Evolutionary conservation across 2,888 invertebrate genomes (phyloP).

Genomic region (Orgyia antiqua): DNA sequence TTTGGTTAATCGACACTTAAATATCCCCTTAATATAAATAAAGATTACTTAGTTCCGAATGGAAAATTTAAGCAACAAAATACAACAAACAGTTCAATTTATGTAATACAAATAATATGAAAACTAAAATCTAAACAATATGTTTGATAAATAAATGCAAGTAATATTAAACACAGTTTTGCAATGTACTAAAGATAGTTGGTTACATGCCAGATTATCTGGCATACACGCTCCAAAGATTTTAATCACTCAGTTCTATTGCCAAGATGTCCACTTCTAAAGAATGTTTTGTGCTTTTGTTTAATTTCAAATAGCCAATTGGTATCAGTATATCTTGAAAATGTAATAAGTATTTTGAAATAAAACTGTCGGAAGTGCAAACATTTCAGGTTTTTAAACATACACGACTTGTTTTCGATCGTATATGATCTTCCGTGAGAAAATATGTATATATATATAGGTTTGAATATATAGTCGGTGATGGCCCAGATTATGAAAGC

Average conservation of each 20-base stretch:
- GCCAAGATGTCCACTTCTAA: slow-evolving; percentile 47
- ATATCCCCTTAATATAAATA: too few relatives aligned
- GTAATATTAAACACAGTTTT: too few relatives aligned
- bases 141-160: too few relatives aligned
- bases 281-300: slow-evolving; percentile 8
- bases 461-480: background rate
- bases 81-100: too few relatives aligned
- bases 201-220: slow-evolving; percentile 64
- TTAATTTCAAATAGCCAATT: slow-evolving; percentile 15
- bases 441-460: background rate
- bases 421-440: background rate
- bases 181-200: too few relatives aligned
- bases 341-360: background rate
- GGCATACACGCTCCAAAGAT: slow-evolving; percentile 51
- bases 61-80: too few relatives aligned
- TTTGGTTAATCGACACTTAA: too few relatives aligned
- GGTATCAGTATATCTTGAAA: background rate
- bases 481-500: too few relatives aligned
- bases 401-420: background rate
- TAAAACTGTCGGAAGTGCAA: background rate
- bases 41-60: too few relatives aligned
- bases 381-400: background rate
- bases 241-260: slow-evolving; percentile 56
- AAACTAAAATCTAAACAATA: too few relatives aligned
- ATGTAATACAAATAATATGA: too few relatives aligned